Percentiles rank a stretch among this genome's conserved stretches.
These are phyloP conservation scores for Gymnothorax reevesii DNA, from an alignment of 2,797 vertebrate species.

Conservation along the genomic window DNA sequence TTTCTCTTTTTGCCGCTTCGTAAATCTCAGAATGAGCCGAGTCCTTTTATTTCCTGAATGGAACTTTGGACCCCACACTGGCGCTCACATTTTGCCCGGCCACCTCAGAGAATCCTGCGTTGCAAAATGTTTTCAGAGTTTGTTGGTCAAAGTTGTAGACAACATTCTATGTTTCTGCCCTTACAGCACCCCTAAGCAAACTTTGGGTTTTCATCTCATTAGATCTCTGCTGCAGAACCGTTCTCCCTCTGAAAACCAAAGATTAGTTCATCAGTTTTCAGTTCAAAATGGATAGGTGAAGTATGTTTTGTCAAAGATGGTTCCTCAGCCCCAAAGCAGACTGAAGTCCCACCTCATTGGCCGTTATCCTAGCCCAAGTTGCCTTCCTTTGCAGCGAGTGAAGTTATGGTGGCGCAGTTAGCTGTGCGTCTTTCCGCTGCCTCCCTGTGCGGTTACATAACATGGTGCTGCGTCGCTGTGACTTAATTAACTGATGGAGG, in stretches of 20 bases:
- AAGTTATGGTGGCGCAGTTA: too few relatives aligned
- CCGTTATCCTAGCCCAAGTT: not conserved
- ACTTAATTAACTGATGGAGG: constrained; percentile 26
- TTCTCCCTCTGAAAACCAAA: not conserved
- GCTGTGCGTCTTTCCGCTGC: not conserved
- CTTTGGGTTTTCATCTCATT: too few relatives aligned
- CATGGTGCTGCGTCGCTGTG: not conserved
- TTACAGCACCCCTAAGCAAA: too few relatives aligned
- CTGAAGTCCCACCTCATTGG: not conserved
- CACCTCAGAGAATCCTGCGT: too few relatives aligned
- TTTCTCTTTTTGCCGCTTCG: not conserved
- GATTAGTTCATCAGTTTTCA: not conserved
- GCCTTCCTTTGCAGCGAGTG: too few relatives aligned
- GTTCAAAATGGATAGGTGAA: not conserved
- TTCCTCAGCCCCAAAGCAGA: not conserved
- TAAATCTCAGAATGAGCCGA: not conserved
- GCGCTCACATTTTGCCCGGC: not conserved
- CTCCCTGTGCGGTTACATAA: constrained; percentile 14
- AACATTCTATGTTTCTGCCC: too few relatives aligned
- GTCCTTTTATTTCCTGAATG: not conserved
- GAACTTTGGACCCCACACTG: not conserved
- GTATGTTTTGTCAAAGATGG: not conserved
- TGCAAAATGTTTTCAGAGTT: too few relatives aligned
- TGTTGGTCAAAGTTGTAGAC: too few relatives aligned
- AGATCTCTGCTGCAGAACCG: not conserved